Percentiles rank a stretch among this genome's conserved stretches.
Conservation (phyloP, 92 coral and sea anemone genomes). For the Epizoanthus ramosus region DNA sequence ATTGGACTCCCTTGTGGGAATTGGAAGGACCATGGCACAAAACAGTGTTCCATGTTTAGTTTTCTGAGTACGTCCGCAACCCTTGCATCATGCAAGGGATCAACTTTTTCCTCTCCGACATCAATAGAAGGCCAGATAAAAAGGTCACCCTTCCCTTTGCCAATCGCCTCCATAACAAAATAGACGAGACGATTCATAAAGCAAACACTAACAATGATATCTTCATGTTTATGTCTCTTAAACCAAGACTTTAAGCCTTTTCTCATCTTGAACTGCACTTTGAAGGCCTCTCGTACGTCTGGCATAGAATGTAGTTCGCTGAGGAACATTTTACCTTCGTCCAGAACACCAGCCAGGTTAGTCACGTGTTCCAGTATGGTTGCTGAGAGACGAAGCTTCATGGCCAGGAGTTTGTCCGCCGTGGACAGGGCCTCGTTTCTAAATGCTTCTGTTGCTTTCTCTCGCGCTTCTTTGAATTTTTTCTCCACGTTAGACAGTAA, state of each 20-base stretch:
- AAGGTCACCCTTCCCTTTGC: not conserved
- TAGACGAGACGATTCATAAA: slow-evolving; percentile 7
- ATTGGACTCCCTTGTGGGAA: not conserved
- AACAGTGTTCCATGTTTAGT: slow-evolving; percentile 25
- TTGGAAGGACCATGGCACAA: slow-evolving; percentile 24
- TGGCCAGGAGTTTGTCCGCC: slow-evolving; percentile 11
- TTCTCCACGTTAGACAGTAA: slow-evolving; percentile 31
- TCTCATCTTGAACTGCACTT: not conserved
- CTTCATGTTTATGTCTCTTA: not conserved
- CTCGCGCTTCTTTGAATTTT: slow-evolving; percentile 36
- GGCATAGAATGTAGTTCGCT: slow-evolving; percentile 27
- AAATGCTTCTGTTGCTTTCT: slow-evolving; percentile 39
- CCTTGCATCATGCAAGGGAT: slow-evolving; percentile 25
- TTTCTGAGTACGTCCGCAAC: not conserved
- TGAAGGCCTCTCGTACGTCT: slow-evolving; percentile 6
- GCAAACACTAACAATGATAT: slow-evolving; percentile 2
- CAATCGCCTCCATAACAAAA: slow-evolving; percentile 16
- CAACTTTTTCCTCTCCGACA: not conserved
- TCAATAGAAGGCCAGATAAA: slow-evolving; percentile 18
- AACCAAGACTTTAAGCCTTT: slow-evolving; percentile 16
- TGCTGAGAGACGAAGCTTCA: slow-evolving; percentile 36
- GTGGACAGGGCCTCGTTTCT: slow-evolving; percentile 5
- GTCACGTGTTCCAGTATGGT: slow-evolving; percentile 36
- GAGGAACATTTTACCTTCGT: not conserved
- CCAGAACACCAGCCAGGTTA: slow-evolving; percentile 7